Base-by-base conservation (phyloP, 1,140 invertebrate genomes). In the Drosophila pruinosa region DNA sequence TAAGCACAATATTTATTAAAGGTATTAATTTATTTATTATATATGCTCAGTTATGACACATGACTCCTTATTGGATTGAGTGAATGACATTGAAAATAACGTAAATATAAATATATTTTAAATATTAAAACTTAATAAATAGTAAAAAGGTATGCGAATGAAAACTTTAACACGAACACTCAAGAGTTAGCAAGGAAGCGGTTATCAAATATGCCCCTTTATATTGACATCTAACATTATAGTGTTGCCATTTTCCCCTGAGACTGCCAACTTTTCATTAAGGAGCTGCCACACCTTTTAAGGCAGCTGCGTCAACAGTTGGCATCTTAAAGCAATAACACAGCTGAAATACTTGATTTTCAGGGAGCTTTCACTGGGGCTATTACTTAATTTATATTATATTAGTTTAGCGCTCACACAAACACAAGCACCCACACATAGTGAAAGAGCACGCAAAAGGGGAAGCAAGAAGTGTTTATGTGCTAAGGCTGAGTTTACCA, bases 401-500 rank as follows among this genome's bases (percentile, higher is more conserved):
- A 24, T 65, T 65, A 38, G 22, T 34, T 56, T 36, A 26, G 36
- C 12, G 26, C 41, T 22, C 24, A 21, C 28, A 28, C 31, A 58
- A 43, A 56, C 41, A 57, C 28, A 43, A 47, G 4, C 38, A 52
- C 59, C 28, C 12, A 52, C 48, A 36, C 48, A 48, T 2, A 26
- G 7, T 21, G 17, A 43, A 6, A 43, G 7, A 43, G 6, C 6
- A 41, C 15, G 19, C 12, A 26, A 5, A 48, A n/a, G n/a, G n/a
- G n/a, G n/a, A 2, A 50, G 15, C 14, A 7, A 17, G 47, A 50
- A 26, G 47, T 50, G 47, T 34, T 50, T 50, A 50, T 50, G 15
- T 28, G 36, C 22, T 52, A 28, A 41, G 26, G 15, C 21, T 41
- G 52, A 56, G 58, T 65, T 72, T 72, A 39, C 54, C 72, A 72